Base-by-base conservation (phyloP, 2,797 vertebrate species). In the Iguana delicatissima region DNA sequence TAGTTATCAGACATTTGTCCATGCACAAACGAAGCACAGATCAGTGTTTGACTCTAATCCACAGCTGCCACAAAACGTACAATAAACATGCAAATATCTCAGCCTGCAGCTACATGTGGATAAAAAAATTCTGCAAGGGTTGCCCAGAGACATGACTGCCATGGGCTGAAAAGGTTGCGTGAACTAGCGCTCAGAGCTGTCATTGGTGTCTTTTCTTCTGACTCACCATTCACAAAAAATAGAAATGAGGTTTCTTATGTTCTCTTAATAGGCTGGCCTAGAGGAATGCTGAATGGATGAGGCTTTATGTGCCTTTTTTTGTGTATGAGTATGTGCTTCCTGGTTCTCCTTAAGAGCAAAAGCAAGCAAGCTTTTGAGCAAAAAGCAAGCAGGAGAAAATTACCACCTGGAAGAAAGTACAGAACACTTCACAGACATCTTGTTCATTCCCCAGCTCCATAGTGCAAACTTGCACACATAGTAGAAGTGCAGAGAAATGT, bases 291-390 rank as follows among this genome's bases (percentile, higher is more conserved):
- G 24, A 29, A 9, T 24, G 24, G 20, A 42, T 42, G 42, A 46
- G 35, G 6, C 38, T 77, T 77, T 46, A 22, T 77, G 38, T 42
- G 46, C 38, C 42, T 46, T 42, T 79, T 26, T 79, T 50, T 46
- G 42, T 38, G 52, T n/a, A 14, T 24, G 32, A 92, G 86, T 89
- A 90, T 94, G 84, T 96, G 86, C 93, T 95, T 94, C 91, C 90
- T 91, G 69, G 84, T 91, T 92, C 88, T 95, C 88, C 38, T 0
- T 62, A 94, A 91, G 67, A 92, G 32, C 73, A 81, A 80, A 93
- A 79, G 38, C 73, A 72, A 92, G 85, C 55, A 46, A 92, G 87
- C 92, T 72, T 69, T 29, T 29, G 67, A 69, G 26, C 8, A 29
- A 69, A 69, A 32, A 69, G 67, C 67, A 69, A 69, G 67, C 80